phyloP scores from a whole-genome alignment of 2,888 invertebrate species.

The Drosophila maculinotata region DNA sequence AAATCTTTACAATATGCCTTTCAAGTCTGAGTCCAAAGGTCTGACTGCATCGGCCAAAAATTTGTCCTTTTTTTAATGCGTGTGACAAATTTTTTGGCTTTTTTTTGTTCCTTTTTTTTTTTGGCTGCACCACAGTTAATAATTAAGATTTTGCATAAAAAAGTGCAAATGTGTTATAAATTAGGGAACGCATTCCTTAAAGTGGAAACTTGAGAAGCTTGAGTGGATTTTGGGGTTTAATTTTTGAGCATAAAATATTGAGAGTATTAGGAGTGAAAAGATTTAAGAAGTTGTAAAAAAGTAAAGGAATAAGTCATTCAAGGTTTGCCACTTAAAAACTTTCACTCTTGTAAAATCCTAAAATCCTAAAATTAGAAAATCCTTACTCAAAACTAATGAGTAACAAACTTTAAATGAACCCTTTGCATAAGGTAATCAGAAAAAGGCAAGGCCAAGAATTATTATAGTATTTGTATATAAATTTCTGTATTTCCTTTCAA shows the following conservation, averaged over 20 bases:
- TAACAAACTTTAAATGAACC: no score
- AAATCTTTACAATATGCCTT: conserved; percentile 2
- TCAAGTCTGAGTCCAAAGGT: conserved; percentile 4
- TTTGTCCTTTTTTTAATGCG: conserved; percentile 37
- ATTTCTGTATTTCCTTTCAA: not conserved
- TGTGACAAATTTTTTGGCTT: conserved; percentile 47
- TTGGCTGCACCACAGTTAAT: conserved; percentile 14
- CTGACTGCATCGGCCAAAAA: conserved; percentile 48
- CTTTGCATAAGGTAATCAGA: no score
- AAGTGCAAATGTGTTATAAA: conserved; percentile 18
- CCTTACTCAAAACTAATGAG: no score
- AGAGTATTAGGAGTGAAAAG: no score
- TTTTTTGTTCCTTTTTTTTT: not conserved
- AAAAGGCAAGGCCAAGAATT: no score
- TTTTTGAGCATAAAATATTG: not conserved
- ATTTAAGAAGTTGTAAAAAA: no score
- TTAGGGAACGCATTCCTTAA: conserved; percentile 1
- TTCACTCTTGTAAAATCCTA: no score
- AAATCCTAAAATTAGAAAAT: not conserved
- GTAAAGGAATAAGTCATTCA: no score
- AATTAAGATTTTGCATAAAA: conserved; percentile 16
- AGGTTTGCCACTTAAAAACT: no score
- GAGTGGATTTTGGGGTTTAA: not conserved
- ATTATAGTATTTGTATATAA: not conserved
- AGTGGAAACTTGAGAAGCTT: not conserved